Conservation (phyloP, 2,888 invertebrate genomes). For the Eupelmus urozonus region DNA sequence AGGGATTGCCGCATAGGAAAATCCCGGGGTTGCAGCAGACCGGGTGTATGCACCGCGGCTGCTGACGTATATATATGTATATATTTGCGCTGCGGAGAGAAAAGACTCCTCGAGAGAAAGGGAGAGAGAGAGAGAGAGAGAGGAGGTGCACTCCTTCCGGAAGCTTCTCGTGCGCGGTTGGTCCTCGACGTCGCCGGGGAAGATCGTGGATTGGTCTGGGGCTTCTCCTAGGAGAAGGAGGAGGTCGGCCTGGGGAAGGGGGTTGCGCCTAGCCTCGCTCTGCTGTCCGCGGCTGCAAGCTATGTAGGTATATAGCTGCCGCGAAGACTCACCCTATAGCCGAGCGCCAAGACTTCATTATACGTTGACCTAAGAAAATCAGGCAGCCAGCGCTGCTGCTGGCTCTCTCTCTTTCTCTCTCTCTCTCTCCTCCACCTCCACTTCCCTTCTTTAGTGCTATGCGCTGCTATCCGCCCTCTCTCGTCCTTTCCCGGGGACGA, state of each 20-base stretch:
- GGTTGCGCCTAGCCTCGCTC: slow-evolving; percentile 28
- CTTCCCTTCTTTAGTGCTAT: slow-evolving; percentile 37
- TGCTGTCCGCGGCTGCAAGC: slow-evolving; percentile 29
- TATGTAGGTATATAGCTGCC: slow-evolving; percentile 2
- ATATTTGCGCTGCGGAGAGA: slow-evolving; percentile 13
- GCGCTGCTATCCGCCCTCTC: slow-evolving; percentile 51
- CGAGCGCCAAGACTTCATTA: slow-evolving; percentile 71
- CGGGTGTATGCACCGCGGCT: too few species aligned
- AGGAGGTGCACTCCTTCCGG: slow-evolving; percentile 64
- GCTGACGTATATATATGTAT: slow-evolving; percentile 4
- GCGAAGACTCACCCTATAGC: slow-evolving; percentile 37
- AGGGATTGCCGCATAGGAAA: slow-evolving; percentile 3
- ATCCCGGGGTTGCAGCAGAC: background rate
- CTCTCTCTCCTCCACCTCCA: slow-evolving; percentile 35
- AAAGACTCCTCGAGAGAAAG: slow-evolving; percentile 35
- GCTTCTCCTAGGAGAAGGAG: too few species aligned
- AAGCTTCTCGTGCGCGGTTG: slow-evolving; percentile 66
- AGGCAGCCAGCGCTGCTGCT: slow-evolving; percentile 67
- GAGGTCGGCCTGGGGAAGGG: slow-evolving; percentile 50
- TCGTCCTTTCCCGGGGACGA: slow-evolving; percentile 45
- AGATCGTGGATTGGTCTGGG: slow-evolving; percentile 73
- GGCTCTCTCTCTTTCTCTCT: background rate
- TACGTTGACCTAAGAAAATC: slow-evolving; percentile 78
- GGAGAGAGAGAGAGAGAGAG: slow-evolving; percentile 54
- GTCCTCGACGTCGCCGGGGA: slow-evolving; percentile 64